These are phyloP conservation scores for Sminthurides bifidus DNA, from an alignment of 1,140 invertebrate genomes.

Conservation along the genomic window DNA sequence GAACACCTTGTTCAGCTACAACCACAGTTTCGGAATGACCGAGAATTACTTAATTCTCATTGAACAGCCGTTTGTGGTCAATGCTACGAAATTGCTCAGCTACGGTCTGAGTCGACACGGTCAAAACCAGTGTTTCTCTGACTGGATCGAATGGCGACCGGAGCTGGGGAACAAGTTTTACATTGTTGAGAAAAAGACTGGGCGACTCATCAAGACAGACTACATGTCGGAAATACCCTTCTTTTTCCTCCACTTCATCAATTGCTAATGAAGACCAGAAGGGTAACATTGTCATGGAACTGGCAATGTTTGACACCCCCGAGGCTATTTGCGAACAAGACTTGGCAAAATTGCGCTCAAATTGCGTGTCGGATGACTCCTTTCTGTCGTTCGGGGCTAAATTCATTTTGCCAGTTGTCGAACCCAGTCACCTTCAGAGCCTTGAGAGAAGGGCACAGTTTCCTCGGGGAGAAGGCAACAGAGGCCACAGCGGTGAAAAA, in stretches of 20 bases:
- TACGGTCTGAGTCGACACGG: conserved; percentile 3
- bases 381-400: conserved; percentile 27
- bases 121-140: conserved; percentile 32
- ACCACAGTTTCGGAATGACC: conserved; percentile 45
- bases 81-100: conserved; percentile 15
- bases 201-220: conserved; percentile 36
- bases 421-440: conserved; percentile 14
- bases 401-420: conserved; percentile 34
- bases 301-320: conserved; percentile 12
- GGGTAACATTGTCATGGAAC: conserved; percentile 33
- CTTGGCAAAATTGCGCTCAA: background rate
- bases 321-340: conserved; percentile 31
- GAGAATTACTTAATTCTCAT: conserved; percentile 44
- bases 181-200: conserved; percentile 40
- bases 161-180: conserved; percentile 37
- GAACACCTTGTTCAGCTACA: conserved; percentile 9
- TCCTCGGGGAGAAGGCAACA: conserved; percentile 18
- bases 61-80: conserved; percentile 38
- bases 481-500: conserved; percentile 28
- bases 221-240: conserved; percentile 38
- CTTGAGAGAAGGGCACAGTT: conserved; percentile 17
- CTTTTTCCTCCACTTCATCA: conserved; percentile 45
- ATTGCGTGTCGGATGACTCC: conserved; percentile 14
- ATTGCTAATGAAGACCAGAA: conserved; percentile 46
- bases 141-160: conserved; percentile 37